Percentiles rank a stretch among this genome's conserved stretches.
phyloP scores from a whole-genome alignment of 1,140 invertebrate species.

The Zaprionus vittiger region DNA sequence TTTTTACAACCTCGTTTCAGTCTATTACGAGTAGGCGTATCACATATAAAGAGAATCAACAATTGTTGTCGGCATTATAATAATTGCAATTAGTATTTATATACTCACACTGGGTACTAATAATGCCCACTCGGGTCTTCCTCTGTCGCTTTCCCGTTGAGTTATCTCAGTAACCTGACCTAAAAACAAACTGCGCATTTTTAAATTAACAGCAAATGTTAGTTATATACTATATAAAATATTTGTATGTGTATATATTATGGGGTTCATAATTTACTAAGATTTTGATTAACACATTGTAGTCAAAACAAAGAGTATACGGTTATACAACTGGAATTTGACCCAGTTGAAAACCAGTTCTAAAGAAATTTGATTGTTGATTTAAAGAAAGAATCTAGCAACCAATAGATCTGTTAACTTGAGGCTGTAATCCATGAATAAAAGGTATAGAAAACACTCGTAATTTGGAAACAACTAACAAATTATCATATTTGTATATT shows the following conservation, averaged over 20 bases:
- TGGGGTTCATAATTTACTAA: background rate
- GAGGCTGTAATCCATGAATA: too few relatives aligned
- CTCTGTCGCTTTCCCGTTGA: background rate
- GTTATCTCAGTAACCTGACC: background rate
- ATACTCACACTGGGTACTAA: background rate
- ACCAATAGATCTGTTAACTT: too few relatives aligned
- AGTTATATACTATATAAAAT: background rate
- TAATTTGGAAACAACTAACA: too few relatives aligned
- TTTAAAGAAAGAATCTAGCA: too few relatives aligned
- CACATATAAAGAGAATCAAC: background rate
- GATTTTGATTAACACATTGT: background rate
- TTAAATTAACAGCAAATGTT: background rate
- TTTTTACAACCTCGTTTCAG: background rate
- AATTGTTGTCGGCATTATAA: background rate
- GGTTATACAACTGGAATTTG: background rate
- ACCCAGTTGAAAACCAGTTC: background rate
- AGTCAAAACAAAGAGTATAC: conserved; percentile 1
- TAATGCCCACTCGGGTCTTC: background rate
- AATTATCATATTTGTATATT: too few relatives aligned
- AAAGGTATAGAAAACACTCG: too few relatives aligned
- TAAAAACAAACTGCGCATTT: conserved; percentile 6
- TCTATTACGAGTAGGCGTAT: background rate
- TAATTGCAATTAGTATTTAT: conserved; percentile 3
- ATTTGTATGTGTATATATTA: background rate
- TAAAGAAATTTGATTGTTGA: background rate